Evolutionary conservation across 53 echinoderm and acorn worm genomes (phyloP).

Genomic region (Crossaster papposus): DNA sequence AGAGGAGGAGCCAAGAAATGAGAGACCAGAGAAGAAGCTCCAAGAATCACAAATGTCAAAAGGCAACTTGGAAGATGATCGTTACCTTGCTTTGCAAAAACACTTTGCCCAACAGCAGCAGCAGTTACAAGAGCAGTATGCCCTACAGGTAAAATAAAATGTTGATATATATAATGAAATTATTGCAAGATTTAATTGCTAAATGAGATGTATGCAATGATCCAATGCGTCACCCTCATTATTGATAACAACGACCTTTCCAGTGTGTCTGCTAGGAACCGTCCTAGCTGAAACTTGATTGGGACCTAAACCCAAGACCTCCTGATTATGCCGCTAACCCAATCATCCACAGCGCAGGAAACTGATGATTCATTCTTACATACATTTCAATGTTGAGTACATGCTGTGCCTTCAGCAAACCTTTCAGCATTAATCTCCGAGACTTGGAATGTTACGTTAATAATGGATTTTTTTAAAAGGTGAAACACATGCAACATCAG

Average conservation of each 20-base stretch:
- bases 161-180: neutral
- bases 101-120: conserved; percentile 66
- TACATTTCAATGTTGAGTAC: too few species aligned
- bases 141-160: conserved; percentile 42
- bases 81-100: conserved; percentile 7
- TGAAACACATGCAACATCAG: conserved; percentile 66
- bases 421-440: too few species aligned
- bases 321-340: too few species aligned
- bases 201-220: too few species aligned
- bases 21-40: conserved; percentile 9
- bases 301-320: too few species aligned
- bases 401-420: too few species aligned
- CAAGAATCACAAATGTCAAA: conserved; percentile 4
- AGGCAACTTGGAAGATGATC: conserved; percentile 19
- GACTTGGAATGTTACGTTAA: neutral
- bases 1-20: neutral
- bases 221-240: too few species aligned
- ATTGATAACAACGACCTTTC: too few species aligned
- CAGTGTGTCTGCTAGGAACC: too few species aligned
- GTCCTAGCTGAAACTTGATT: too few species aligned
- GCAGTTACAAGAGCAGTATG: conserved; percentile 71
- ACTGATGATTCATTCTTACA: too few species aligned
- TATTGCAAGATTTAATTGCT: neutral
- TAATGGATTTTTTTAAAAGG: neutral
- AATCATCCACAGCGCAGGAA: too few species aligned